A percentile compares a stretch with the other conserved stretches of the same genome.
Conservation (phyloP, 2,113 vertebrate species). For the Manacus vitellinus region DNA sequence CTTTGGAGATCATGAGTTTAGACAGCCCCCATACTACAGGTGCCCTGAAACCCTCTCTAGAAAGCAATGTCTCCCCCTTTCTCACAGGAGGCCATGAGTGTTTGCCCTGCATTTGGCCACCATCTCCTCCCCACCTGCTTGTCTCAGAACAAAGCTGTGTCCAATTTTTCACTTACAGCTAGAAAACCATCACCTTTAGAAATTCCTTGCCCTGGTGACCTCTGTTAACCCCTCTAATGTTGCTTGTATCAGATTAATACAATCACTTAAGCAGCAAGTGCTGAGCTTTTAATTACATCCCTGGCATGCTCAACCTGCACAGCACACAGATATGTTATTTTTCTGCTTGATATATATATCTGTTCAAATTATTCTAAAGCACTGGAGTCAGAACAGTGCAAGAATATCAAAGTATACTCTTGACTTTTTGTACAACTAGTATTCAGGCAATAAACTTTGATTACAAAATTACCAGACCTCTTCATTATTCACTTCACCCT, state of each 20-base stretch:
- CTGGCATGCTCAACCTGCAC: background rate
- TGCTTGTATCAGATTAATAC: background rate
- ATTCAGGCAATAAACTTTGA: background rate
- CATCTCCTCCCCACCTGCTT: background rate
- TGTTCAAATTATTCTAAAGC: background rate
- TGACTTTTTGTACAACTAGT: background rate
- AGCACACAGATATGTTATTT: background rate
- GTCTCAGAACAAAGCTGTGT: background rate
- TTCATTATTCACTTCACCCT: background rate
- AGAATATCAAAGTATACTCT: background rate
- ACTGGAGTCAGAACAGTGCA: background rate
- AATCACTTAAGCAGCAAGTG: constrained; percentile 4
- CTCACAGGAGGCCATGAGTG: too few relatives aligned
- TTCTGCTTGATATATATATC: background rate
- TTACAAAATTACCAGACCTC: background rate
- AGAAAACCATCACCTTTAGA: background rate
- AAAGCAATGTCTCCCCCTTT: background rate
- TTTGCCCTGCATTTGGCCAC: background rate
- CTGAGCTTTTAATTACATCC: background rate
- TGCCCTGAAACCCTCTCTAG: background rate
- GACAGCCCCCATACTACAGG: background rate
- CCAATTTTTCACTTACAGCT: fast-evolving
- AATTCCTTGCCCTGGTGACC: background rate
- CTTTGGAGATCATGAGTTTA: background rate
- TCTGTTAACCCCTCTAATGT: background rate